Evolutionary conservation across 2,113 vertebrate species (phyloP), one percentile per base, ranked within the genome.

Genomic region (Thryonomys swinderianus): DNA sequence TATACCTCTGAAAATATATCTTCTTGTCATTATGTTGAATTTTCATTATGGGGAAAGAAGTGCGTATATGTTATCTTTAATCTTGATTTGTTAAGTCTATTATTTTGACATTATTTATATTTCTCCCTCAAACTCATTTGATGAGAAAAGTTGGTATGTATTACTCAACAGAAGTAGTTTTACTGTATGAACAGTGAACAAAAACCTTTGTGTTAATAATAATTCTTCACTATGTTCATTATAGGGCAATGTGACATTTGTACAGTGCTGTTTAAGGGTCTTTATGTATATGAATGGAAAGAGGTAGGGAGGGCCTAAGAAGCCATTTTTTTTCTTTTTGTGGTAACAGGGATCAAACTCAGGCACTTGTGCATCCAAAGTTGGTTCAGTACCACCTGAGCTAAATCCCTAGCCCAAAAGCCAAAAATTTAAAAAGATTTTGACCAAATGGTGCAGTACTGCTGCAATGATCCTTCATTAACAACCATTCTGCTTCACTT

Each of bases 391-490:
- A n/a, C n/a, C n/a, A n/a, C n/a, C n/a, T n/a, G n/a, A n/a, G n/a
- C n/a, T n/a, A n/a, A n/a, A n/a, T n/a, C n/a, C n/a, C n/a, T n/a
- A n/a, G n/a, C n/a, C n/a, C n/a, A n/a, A n/a, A n/a, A 51, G 48
- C 64, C 30, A 66, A 88, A 73, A 91, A 92, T 66, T 69, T 40
- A 40, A n/a, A 21, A 88, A 91, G 48, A 27, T 76, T 82, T 90
- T 96, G 42, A 69, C 21, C 18, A 88, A 87, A 78, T 57, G 10
- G 78, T 55, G 11, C 57, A 48, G 4, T 37, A 40, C 66, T 74
- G n/a, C 18, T 92, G 32, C 71, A 84, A 66, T 73, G 80, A 80
- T 17, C 9, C 16, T 55, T 59, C 42, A 18, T 80, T 74, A 85
- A 84, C 71, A 88, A n/a, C 73, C 67, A 61, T 45, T 18, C 9